These are phyloP conservation scores for Yponomeuta evonymella DNA, from an alignment of 2,888 invertebrate genomes.

Conservation along the genomic window DNA sequence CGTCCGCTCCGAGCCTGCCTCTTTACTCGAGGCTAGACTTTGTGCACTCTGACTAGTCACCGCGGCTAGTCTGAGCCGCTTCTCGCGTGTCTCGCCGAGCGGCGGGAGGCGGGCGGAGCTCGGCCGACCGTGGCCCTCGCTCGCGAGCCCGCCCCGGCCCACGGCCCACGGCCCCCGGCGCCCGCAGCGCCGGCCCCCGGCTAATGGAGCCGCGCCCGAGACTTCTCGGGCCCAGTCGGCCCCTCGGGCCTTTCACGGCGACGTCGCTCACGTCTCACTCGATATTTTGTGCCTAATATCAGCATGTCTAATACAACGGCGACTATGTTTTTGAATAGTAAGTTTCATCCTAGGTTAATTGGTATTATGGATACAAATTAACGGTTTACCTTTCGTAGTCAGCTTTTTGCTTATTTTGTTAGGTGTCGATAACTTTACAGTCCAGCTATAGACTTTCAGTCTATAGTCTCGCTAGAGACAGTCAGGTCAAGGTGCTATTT, in stretches of 20 bases:
- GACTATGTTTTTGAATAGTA: constrained; percentile 46
- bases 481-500: too few relatives aligned
- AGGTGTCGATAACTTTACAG: too few relatives aligned
- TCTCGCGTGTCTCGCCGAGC: constrained; percentile 38
- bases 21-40: constrained; percentile 48
- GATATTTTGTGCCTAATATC: constrained; percentile 11
- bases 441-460: too few relatives aligned
- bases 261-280: constrained; percentile 27
- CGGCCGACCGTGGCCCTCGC: constrained; percentile 27
- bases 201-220: background rate
- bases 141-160: constrained; percentile 14
- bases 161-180: constrained; percentile 24
- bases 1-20: constrained; percentile 37
- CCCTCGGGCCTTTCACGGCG: constrained; percentile 1
- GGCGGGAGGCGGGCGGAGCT: constrained; percentile 30
- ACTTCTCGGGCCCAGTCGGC: constrained; percentile 1
- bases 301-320: constrained; percentile 31
- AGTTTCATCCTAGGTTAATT: constrained; percentile 31
- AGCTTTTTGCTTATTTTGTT: background rate
- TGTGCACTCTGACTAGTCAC: constrained; percentile 52
- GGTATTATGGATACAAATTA: constrained; percentile 19
- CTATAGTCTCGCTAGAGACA: too few relatives aligned
- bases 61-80: constrained; percentile 70
- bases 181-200: constrained; percentile 24
- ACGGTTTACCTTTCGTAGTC: constrained; percentile 9